Conservation (phyloP, 2,113 vertebrate genomes). For the Myotis davidii region DNA sequence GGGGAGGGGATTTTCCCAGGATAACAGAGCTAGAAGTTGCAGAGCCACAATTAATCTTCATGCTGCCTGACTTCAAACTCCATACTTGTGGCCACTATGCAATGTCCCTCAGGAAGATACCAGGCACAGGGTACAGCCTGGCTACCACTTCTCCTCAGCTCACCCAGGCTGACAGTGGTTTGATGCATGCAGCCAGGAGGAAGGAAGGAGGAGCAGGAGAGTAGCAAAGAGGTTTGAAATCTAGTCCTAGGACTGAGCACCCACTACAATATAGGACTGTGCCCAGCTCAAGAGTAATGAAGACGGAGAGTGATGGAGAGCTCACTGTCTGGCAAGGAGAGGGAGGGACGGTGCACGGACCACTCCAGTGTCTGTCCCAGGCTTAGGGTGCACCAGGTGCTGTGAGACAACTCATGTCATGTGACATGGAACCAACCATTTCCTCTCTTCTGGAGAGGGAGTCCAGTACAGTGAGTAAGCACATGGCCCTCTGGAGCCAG, state of each 20-base stretch:
- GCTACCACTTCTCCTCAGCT: not conserved
- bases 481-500: not conserved
- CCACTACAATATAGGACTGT: not conserved
- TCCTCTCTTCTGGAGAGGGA: not conserved
- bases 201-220: not conserved
- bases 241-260: not conserved
- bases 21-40: not conserved
- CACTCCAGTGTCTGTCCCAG: not conserved
- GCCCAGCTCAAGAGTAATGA: not conserved
- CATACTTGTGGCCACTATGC: not conserved
- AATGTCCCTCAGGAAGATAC: not conserved
- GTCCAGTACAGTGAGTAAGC: not conserved
- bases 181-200: not conserved
- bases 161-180: not conserved
- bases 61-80: not conserved
- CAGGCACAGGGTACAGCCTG: not conserved
- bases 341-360: accelerated
- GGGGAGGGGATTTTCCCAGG: not conserved
- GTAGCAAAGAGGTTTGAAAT: not conserved
- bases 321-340: not conserved
- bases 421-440: not conserved
- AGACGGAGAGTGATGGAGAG: not conserved
- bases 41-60: not conserved
- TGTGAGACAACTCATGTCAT: not conserved
- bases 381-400: not conserved